A percentile compares a stretch with the other conserved stretches of the same genome.
Evolutionary conservation across 2,888 invertebrate genomes (phyloP).

Genomic region (Ophioninae sp.): DNA sequence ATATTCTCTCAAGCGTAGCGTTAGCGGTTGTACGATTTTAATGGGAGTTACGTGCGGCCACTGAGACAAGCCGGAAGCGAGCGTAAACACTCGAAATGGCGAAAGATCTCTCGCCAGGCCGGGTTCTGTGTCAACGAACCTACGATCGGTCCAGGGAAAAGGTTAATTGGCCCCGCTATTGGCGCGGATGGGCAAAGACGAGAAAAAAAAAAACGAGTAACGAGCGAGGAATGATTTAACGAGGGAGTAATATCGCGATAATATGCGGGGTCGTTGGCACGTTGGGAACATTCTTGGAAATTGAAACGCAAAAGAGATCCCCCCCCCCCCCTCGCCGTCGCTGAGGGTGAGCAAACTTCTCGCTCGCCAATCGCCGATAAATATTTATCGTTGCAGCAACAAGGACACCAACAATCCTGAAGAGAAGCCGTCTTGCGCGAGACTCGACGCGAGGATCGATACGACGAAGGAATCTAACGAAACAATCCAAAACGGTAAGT

Average conservation of each 20-base stretch:
- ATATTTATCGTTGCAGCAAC: constrained; percentile 65
- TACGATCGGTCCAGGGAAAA: constrained; percentile 54
- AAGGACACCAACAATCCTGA: constrained; percentile 64
- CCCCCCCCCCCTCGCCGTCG: no score
- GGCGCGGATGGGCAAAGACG: constrained; percentile 46
- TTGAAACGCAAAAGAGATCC: constrained; percentile 33
- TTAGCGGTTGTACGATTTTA: neutral
- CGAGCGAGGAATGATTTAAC: constrained; percentile 35
- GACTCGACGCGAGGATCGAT: constrained; percentile 46
- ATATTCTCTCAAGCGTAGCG: neutral
- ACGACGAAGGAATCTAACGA: constrained; percentile 50
- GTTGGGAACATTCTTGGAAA: constrained; percentile 45
- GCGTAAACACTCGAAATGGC: neutral
- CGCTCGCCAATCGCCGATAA: constrained; percentile 26
- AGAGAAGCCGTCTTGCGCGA: constrained; percentile 27
- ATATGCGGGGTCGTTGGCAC: constrained; percentile 27
- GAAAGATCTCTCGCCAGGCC: constrained; percentile 5
- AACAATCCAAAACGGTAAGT: constrained; percentile 68
- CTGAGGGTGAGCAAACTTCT: neutral
- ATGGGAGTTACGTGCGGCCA: neutral
- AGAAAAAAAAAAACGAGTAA: constrained; percentile 7
- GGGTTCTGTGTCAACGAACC: constrained; percentile 29
- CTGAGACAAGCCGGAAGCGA: constrained; percentile 32
- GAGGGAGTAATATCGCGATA: constrained; percentile 27
- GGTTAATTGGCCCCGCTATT: constrained; percentile 68